phyloP scores from a whole-genome alignment of 2,888 invertebrate genomes.

The Cinara cedri region DNA sequence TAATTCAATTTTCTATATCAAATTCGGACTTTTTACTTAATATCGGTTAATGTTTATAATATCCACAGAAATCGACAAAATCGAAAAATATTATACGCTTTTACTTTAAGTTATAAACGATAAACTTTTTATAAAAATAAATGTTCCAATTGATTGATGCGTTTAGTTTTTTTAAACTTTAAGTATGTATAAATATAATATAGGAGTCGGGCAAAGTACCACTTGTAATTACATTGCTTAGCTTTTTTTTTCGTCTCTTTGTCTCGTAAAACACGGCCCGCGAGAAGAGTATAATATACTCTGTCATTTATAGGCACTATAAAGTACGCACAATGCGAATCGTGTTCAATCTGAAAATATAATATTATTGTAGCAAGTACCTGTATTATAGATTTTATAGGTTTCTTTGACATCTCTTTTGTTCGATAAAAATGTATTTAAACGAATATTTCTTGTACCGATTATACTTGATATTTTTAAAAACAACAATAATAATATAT shows the following conservation, averaged over 20 bases:
- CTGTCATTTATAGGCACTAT: neutral
- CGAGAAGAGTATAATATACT: neutral
- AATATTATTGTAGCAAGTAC: too few relatives aligned
- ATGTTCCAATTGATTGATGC: constrained; percentile 2
- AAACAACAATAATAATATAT: too few relatives aligned
- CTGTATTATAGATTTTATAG: too few relatives aligned
- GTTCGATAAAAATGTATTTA: too few relatives aligned
- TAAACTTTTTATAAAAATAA: constrained; percentile 3
- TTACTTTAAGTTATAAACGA: neutral
- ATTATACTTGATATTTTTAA: too few relatives aligned
- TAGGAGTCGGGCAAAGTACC: neutral
- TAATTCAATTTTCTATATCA: neutral
- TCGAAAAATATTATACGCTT: neutral
- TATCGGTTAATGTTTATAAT: constrained; percentile 6
- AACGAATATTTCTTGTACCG: too few relatives aligned
- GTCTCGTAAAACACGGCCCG: neutral
- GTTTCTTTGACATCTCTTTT: too few relatives aligned
- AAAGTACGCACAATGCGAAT: neutral
- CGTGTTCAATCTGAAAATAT: neutral
- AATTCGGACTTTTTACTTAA: neutral
- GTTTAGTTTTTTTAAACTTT: neutral
- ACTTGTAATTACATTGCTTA: neutral
- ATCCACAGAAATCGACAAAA: neutral
- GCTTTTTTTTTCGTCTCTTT: neutral
- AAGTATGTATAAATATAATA: neutral